Evolutionary conservation across 2,113 vertebrate genomes (phyloP).

Genomic region (Perccottus glenii): DNA sequence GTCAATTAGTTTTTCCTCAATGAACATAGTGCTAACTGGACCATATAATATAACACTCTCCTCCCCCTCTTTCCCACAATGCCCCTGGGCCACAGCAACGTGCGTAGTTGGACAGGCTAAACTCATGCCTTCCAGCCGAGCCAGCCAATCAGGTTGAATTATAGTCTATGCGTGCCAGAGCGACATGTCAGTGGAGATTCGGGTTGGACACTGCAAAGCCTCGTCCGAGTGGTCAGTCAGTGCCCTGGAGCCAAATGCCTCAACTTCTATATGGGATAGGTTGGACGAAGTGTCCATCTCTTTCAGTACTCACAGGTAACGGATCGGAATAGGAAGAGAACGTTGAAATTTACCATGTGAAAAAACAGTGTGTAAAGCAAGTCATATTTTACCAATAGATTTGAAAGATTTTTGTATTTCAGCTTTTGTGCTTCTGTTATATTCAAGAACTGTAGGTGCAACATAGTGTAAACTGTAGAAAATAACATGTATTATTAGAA

Average conservation of each 20-base stretch:
- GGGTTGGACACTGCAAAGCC: slow-evolving; percentile 65
- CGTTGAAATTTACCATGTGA: slow-evolving; percentile 1
- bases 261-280: slow-evolving; percentile 53
- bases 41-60: slow-evolving; percentile 63
- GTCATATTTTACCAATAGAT: too few species aligned
- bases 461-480: slow-evolving; percentile 30
- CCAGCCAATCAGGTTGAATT: slow-evolving; percentile 82
- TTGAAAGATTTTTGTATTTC: too few species aligned
- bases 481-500: slow-evolving; percentile 34
- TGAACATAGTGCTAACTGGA: slow-evolving; percentile 63
- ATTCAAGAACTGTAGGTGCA: slow-evolving; percentile 6
- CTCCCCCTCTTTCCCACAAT: slow-evolving; percentile 43
- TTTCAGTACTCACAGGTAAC: slow-evolving; percentile 58
- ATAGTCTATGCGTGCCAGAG: slow-evolving; percentile 62
- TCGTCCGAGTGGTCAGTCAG: slow-evolving; percentile 66
- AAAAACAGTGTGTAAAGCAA: too few species aligned
- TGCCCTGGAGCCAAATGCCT: slow-evolving; percentile 71
- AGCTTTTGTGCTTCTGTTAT: too few species aligned
- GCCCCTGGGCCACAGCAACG: slow-evolving; percentile 73
- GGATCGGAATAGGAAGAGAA: slow-evolving; percentile 23
- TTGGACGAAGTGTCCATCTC: slow-evolving; percentile 53
- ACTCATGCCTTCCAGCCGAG: slow-evolving; percentile 81
- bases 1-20: slow-evolving; percentile 38
- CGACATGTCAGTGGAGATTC: slow-evolving; percentile 71
- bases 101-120: slow-evolving; percentile 74